Evolutionary conservation across 2,888 invertebrate species (phyloP), one percentile per base, ranked within the genome.

Genomic region (Ophioninae sp.): DNA sequence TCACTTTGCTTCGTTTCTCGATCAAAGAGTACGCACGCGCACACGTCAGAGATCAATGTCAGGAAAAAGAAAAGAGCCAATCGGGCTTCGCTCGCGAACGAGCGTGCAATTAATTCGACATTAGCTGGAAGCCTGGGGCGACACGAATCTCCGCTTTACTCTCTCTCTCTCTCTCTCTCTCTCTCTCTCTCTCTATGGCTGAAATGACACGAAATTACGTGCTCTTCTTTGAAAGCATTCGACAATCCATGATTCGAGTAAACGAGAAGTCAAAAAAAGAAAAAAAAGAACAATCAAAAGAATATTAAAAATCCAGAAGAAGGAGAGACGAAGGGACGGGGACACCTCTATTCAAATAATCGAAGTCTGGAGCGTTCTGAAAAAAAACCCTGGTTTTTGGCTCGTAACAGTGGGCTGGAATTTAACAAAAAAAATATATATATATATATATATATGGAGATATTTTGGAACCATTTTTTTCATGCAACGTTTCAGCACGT

Each of bases 81-180:
- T 86, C 83, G 87, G 61, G 59, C 51, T 22, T 67, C 39, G 80
- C 58, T 74, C 63, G 82, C 84, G 86, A 17, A 88, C 86, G 86
- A 87, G 88, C 88, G 86, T 87, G 87, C 90, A 90, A 91, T 91
- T 91, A 90, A 91, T 90, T 89, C 88, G 88, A 89, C 91, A 91
- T 91, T 90, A 90, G 89, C 79, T 85, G 83, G 83, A 86, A 86
- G 86, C 81, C 85, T 79, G 84, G 85, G 87, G 88, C 87, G 87
- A 88, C 87, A 87, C 86, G 87, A 89, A 88, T 82, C 71, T 81
- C 41, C 56, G 72, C 20, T 61, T 44, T 23, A 6, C 51, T 20
- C 17, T 58, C 17, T 63, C 69, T 59, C 41, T 59, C 58, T 69
- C 41, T 37, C 37, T 23, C 22, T 67, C 20, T 37, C 44, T 22